Evolutionary conservation across 2,797 vertebrate genomes (phyloP), one percentile per base, ranked within the genome.

Genomic region (Rhabdomys pumilio): DNA sequence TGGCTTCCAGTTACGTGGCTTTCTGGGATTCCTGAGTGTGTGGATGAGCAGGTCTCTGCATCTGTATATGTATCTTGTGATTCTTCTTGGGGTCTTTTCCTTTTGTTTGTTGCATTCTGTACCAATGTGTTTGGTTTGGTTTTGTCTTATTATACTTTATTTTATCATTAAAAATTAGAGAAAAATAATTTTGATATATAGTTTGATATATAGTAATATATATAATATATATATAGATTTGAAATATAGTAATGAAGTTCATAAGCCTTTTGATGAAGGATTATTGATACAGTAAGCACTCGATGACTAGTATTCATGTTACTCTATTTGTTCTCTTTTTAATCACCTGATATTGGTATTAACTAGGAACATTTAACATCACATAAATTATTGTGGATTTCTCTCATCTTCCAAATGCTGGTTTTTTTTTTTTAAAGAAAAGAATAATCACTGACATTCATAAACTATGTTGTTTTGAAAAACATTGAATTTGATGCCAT

Each of bases 401-500:
- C 59, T 65, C 80, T 93, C 34, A 38, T 69, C 73, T 69, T 83
- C 34, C 41, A 92, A 93, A 85, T 85, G 53, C 24, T 65, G 72
- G 77, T 11, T 63, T 41, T n/a, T 91, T 81, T 67, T 44, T 55
- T 55, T 55, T 17, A 34, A 65, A 44, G 57, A 82, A 79, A 29
- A 9, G 87, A 95, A 88, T 69, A 0, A 38, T 79, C 82, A 63
- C 67, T 65, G 87, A 41, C 24, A 89, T 77, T 92, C 55, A 44
- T 75, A 53, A 75, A 79, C n/a, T 22, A 41, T 41, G 4, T 29
- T 73, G 7, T 5, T 87, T 10, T 61, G 31, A 92, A 55, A 7
- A 75, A 19, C 75, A 83, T 38, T 89, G 69, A 96, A 89, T 89
- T 91, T 50, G 26, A 82, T 86, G 26, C 31, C 13, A 59, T 67